Conservation (phyloP, 2,113 vertebrate species). For the Sylvietta virens region DNA sequence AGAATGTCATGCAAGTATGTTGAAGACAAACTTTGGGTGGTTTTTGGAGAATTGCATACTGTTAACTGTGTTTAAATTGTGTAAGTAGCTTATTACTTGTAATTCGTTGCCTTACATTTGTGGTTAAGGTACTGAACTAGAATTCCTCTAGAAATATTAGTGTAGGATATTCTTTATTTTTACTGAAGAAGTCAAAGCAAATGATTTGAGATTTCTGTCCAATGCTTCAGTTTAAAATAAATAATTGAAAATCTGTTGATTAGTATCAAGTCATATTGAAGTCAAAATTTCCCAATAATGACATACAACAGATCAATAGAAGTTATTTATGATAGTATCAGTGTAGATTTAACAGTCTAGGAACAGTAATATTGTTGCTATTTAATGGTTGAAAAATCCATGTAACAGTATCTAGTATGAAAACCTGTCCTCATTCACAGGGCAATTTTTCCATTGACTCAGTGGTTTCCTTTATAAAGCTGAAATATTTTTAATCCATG, state of each 20-base stretch:
- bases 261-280: neutral
- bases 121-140: slow-evolving; percentile 25
- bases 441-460: neutral
- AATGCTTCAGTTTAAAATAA: neutral
- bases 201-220: neutral
- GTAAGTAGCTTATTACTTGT: slow-evolving; percentile 4
- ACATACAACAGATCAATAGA: neutral
- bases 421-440: neutral
- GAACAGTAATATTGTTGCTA: neutral
- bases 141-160: slow-evolving; percentile 40
- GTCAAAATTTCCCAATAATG: neutral
- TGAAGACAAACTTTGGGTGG: neutral
- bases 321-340: neutral
- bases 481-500: slow-evolving; percentile 26
- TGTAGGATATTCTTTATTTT: slow-evolving; percentile 21
- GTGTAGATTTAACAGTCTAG: neutral
- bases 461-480: slow-evolving; percentile 16
- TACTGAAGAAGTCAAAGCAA: slow-evolving; percentile 28
- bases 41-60: neutral
- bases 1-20: neutral
- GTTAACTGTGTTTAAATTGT: slow-evolving; percentile 25
- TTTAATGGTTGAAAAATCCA: neutral
- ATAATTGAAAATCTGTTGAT: neutral
- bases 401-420: neutral
- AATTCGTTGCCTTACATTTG: neutral